Percentiles rank a stretch among this genome's conserved stretches.
These are phyloP conservation scores for Xiphophorus birchmanni DNA, from an alignment of 2,797 vertebrate genomes.

Conservation along the genomic window DNA sequence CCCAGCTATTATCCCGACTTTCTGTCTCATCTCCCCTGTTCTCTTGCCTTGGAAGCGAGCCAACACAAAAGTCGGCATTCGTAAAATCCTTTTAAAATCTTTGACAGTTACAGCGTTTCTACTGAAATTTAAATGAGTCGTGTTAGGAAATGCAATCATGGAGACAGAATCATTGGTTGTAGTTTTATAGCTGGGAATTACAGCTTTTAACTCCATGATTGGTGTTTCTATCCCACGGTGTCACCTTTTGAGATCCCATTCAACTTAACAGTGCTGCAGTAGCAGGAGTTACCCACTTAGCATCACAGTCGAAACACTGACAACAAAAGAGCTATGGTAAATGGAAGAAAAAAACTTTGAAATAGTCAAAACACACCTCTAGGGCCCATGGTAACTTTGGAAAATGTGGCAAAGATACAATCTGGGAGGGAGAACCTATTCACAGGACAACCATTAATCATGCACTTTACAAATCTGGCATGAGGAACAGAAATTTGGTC, in stretches of 20 bases:
- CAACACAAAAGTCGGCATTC: not conserved
- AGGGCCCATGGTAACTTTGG: not conserved
- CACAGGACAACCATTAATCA: not conserved
- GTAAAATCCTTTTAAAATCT: not conserved
- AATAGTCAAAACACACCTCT: not conserved
- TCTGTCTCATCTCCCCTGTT: not conserved
- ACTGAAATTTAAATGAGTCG: not conserved
- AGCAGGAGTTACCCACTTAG: not conserved
- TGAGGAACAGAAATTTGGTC: too few species aligned
- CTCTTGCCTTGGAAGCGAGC: not conserved
- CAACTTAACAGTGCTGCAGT: not conserved
- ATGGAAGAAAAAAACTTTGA: not conserved
- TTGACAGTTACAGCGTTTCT: not conserved
- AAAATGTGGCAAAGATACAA: not conserved
- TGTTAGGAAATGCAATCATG: not conserved
- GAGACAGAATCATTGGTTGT: not conserved
- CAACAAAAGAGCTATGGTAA: not conserved
- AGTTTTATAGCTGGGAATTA: not conserved
- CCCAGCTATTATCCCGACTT: not conserved
- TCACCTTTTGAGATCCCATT: not conserved
- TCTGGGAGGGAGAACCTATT: not conserved
- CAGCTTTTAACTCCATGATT: conserved; percentile 1
- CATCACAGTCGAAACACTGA: not conserved
- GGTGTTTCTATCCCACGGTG: not conserved
- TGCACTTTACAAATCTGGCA: not conserved